Conservation (phyloP, 2,888 invertebrate species). For the Synergus umbraculus region DNA sequence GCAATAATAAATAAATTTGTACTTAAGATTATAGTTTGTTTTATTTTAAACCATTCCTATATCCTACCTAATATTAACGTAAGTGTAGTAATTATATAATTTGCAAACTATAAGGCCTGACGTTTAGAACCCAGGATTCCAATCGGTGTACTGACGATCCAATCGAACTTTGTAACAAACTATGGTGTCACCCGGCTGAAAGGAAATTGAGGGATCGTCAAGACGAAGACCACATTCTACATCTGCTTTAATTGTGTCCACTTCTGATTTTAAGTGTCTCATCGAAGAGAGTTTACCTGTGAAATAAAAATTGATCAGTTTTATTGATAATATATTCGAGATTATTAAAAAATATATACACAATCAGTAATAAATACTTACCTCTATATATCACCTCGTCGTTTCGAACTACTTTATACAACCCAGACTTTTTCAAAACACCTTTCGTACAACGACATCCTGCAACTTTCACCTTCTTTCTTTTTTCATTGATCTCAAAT, state of each 20-base stretch:
- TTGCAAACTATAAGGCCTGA: not conserved
- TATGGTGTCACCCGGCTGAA: constrained; percentile 87
- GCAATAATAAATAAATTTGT: constrained; percentile 38
- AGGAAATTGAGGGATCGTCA: constrained; percentile 81
- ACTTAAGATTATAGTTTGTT: constrained; percentile 24
- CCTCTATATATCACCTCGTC: constrained; percentile 85
- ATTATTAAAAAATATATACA: not conserved
- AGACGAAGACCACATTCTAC: constrained; percentile 94
- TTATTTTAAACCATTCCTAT: constrained; percentile 24
- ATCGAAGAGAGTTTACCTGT: constrained; percentile 87
- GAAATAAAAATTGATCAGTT: constrained; percentile 44
- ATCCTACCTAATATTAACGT: not conserved
- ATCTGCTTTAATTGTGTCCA: constrained; percentile 88
- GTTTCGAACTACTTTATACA: constrained; percentile 84
- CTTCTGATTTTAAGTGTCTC: constrained; percentile 93
- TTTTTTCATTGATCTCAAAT: constrained; percentile 89
- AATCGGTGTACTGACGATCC: constrained; percentile 83
- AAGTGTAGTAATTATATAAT: not conserved
- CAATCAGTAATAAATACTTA: constrained; percentile 68
- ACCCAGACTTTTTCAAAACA: constrained; percentile 82
- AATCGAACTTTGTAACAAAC: constrained; percentile 86
- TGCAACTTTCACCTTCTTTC: constrained; percentile 90
- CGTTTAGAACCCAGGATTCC: constrained; percentile 91
- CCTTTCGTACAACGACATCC: constrained; percentile 93
- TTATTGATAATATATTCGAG: not conserved